Conservation (phyloP, 1,140 invertebrate genomes). For the Rhopalosiphum maidis region DNA sequence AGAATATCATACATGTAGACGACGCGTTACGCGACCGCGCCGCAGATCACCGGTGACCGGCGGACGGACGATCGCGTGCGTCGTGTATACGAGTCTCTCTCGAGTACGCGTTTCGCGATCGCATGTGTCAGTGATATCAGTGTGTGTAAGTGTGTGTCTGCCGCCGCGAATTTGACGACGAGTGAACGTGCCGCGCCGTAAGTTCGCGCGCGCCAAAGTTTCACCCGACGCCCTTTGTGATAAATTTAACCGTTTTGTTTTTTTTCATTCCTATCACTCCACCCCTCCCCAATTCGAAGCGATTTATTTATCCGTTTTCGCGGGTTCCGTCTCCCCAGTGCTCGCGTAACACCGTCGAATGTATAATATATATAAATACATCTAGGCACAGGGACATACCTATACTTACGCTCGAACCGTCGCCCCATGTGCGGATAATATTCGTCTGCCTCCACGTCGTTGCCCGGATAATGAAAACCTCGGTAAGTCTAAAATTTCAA, state of each 20-base stretch:
- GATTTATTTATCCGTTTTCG: background rate
- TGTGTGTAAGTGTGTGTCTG: background rate
- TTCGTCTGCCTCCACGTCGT: background rate
- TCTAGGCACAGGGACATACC: background rate
- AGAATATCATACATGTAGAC: background rate
- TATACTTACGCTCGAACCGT: background rate
- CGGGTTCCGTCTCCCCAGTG: background rate
- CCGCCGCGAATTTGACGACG: background rate
- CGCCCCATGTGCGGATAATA: background rate
- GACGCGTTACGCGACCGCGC: slow-evolving; percentile 23
- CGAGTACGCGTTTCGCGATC: background rate
- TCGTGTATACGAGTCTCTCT: background rate
- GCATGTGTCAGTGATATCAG: background rate
- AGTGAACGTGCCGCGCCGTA: background rate
- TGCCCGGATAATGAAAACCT: background rate
- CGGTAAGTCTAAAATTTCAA: background rate
- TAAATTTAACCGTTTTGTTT: background rate
- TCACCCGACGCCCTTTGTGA: background rate
- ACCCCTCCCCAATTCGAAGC: background rate
- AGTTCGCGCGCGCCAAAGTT: background rate
- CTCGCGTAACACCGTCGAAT: background rate
- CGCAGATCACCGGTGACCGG: slow-evolving; percentile 42
- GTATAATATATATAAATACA: background rate
- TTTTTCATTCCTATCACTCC: background rate
- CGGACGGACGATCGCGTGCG: slow-evolving; percentile 30